Evolutionary conservation across 1,140 invertebrate genomes (phyloP).

Genomic region (Aphidius gifuensis): DNA sequence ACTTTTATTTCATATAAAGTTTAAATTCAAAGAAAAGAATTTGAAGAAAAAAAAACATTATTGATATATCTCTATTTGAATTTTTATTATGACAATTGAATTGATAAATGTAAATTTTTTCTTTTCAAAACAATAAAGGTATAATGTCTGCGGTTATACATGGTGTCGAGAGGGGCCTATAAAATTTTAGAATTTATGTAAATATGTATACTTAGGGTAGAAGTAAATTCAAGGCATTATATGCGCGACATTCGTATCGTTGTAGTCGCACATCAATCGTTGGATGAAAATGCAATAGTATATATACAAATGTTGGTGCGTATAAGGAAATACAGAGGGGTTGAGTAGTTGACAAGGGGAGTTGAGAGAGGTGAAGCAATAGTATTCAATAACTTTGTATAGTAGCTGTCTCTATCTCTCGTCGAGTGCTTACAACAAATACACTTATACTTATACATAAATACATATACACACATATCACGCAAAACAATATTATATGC

Average conservation of each 20-base stretch:
- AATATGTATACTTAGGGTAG: slow-evolving; percentile 25
- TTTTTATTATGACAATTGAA: too few species aligned
- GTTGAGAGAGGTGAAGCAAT: too few species aligned
- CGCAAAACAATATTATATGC: slow-evolving; percentile 37
- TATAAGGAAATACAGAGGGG: slow-evolving; percentile 1
- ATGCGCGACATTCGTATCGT: slow-evolving; percentile 13
- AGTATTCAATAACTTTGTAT: too few species aligned
- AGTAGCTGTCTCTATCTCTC: too few species aligned
- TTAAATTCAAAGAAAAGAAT: too few species aligned
- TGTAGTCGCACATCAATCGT: neutral
- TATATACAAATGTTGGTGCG: slow-evolving; percentile 14
- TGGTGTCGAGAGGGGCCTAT: slow-evolving; percentile 19
- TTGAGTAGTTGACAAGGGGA: neutral
- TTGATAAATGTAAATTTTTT: too few species aligned
- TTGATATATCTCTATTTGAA: too few species aligned
- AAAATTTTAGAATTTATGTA: slow-evolving; percentile 37
- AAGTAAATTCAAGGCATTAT: slow-evolving; percentile 17
- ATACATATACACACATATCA: slow-evolving; percentile 1
- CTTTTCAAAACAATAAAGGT: too few species aligned
- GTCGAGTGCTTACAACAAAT: neutral
- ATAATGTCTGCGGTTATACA: too few species aligned
- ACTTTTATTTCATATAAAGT: too few species aligned
- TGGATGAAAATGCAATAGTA: slow-evolving; percentile 23
- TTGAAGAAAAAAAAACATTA: too few species aligned
- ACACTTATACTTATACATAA: slow-evolving; percentile 1